These are phyloP conservation scores for Seriola quinqueradiata DNA, from an alignment of 2,113 vertebrate genomes.

Conservation along the genomic window DNA sequence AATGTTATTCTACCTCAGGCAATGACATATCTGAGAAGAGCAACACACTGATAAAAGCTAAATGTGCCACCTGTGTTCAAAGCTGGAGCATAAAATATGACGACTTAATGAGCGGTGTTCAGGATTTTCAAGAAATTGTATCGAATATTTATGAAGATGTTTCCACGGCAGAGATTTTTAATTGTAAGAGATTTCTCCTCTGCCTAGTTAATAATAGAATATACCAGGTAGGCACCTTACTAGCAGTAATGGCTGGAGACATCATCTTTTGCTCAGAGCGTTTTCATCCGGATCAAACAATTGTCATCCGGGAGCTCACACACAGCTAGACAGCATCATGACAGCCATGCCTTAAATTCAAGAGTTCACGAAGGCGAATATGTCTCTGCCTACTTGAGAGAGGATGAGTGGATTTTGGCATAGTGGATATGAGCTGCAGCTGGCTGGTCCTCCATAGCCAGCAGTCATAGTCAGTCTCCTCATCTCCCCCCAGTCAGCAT, in stretches of 20 bases:
- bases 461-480: slow-evolving; percentile 69
- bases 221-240: slow-evolving; percentile 48
- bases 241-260: slow-evolving; percentile 61
- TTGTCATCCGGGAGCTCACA: slow-evolving; percentile 35
- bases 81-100: slow-evolving; percentile 51
- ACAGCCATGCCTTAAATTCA: slow-evolving; percentile 64
- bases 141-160: slow-evolving; percentile 72
- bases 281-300: slow-evolving; percentile 68
- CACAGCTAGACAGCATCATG: slow-evolving; percentile 42
- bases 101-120: slow-evolving; percentile 63
- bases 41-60: slow-evolving; percentile 23
- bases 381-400: slow-evolving; percentile 65
- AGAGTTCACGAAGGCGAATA: slow-evolving; percentile 63
- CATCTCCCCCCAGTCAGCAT: slow-evolving; percentile 61
- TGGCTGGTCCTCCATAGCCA: slow-evolving; percentile 68
- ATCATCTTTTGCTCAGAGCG: slow-evolving; percentile 56
- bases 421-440: slow-evolving; percentile 56
- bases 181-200: slow-evolving; percentile 63
- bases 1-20: not conserved
- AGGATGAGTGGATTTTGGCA: slow-evolving; percentile 45
- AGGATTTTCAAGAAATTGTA: slow-evolving; percentile 43
- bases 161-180: slow-evolving; percentile 55
- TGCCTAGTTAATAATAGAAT: slow-evolving; percentile 72
- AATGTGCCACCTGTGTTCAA: slow-evolving; percentile 36
- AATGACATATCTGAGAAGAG: not conserved